These are phyloP conservation scores for Harpagoxenus sublaevis DNA, from an alignment of 2,888 invertebrate species.

Conservation along the genomic window DNA sequence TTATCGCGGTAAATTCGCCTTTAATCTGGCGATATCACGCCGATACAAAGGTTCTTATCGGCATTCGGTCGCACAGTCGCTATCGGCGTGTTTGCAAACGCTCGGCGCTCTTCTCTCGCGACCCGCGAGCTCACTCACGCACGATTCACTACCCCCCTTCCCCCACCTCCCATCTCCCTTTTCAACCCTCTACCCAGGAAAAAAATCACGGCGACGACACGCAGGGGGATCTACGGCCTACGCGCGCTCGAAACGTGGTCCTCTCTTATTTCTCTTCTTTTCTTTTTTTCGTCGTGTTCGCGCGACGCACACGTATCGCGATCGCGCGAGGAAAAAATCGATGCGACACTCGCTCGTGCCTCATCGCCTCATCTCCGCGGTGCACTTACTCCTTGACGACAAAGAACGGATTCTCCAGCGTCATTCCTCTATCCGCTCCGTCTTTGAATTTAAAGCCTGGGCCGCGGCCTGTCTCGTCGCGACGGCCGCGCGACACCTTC, in stretches of 20 bases:
- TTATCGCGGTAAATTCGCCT: not conserved
- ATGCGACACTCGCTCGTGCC: not conserved
- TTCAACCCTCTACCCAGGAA: not conserved
- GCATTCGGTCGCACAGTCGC: not conserved
- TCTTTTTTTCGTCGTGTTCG: not conserved
- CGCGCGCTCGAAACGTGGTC: not conserved
- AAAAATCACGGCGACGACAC: constrained; percentile 17
- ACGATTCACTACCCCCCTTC: not conserved
- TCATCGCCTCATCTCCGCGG: not conserved
- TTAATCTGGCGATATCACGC: not conserved
- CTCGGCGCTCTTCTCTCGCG: not conserved
- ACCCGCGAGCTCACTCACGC: not conserved
- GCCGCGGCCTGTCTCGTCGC: constrained; percentile 83
- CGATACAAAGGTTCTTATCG: constrained; percentile 1
- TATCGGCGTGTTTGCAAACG: constrained; percentile 36
- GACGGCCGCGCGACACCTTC: constrained; percentile 80
- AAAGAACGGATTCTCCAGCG: constrained; percentile 99
- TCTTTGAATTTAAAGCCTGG: constrained; percentile 86
- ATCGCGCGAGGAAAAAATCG: constrained; percentile 22
- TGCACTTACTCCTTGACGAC: constrained; percentile 98
- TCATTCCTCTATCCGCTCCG: constrained; percentile 91
- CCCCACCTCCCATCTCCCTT: not conserved
- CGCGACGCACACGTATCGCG: constrained; percentile 1
- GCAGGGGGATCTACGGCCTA: not conserved
- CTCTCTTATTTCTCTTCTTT: not conserved